phyloP scores from a whole-genome alignment of 2,888 invertebrate genomes.

The Scaptomyza tumidula region DNA sequence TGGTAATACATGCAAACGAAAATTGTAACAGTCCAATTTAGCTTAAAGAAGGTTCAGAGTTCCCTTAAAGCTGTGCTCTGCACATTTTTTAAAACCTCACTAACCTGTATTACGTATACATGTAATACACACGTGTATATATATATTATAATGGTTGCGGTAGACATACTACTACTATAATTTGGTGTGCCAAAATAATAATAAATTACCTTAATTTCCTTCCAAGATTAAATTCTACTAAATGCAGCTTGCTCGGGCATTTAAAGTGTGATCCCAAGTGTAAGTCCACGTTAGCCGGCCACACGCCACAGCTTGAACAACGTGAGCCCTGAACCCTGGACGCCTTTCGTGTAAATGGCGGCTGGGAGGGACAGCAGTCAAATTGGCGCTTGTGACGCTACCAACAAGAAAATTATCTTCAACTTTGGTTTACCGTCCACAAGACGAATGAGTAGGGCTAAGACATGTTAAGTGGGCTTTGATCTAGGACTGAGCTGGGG shows the following conservation, averaged over 20 bases:
- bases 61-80: not conserved
- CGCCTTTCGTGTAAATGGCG: conserved; percentile 5
- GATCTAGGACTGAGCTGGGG: conserved; percentile 26
- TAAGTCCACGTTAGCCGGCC: conserved; percentile 24
- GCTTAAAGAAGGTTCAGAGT: conserved; percentile 8
- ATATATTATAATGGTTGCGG: not conserved
- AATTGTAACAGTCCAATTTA: conserved; percentile 1
- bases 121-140: not conserved
- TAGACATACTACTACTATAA: conserved; percentile 12
- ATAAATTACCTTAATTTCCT: conserved; percentile 36
- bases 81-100: not conserved
- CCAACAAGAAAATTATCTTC: conserved; percentile 64
- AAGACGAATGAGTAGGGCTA: conserved; percentile 43
- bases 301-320: conserved; percentile 22
- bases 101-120: not conserved
- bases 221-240: conserved; percentile 41
- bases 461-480: conserved; percentile 63
- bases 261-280: conserved; percentile 44
- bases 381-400: conserved; percentile 48
- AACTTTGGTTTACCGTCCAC: conserved; percentile 51
- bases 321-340: conserved; percentile 14
- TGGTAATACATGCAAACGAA: conserved; percentile 62
- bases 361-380: conserved; percentile 20
- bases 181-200: conserved; percentile 17
- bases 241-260: conserved; percentile 22